Evolutionary conservation across 92 coral and sea anemone species (phyloP), one percentile per base, ranked within the genome.

Genomic region (Palythoa grandiflora): DNA sequence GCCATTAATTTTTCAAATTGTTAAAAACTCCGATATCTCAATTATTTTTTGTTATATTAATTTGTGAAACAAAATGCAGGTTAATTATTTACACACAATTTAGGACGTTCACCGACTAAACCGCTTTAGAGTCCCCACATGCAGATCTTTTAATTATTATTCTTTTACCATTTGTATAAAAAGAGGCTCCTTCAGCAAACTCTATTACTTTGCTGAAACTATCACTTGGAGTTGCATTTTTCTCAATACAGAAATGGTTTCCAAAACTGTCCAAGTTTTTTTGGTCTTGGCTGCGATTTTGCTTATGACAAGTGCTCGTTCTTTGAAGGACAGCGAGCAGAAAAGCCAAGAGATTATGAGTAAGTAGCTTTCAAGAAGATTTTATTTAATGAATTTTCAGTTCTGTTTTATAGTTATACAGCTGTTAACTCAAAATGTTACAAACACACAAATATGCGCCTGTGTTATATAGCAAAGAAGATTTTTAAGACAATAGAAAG

Each of bases 1-100:
- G 2, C 70, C 28, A 17, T 63, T 63, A 63, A 4, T 16, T 63
- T 19, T 7, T 8, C 36, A 63, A 63, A 3, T 63, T 8, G 20
- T 63, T 7, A 63, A 63, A 63, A 63, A 0, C 4, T 63, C 35
- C 37, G 2, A 63, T 63, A 20, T 5, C 1, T 17, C n/a, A 63
- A 63, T 63, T 9, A 63, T 63, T 63, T 61, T 9, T 63, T 63
- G 70, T 63, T 63, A 17, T 17, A 17, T 63, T 35, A 63, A 63
- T 63, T 63, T 63, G 70, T 16, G 37, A 8, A 63, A 63, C 70
- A 63, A 59, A 63, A 63, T 35, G 28, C 70, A 63, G 28, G 8
- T 63, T 63, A 63, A 63, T 63, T 63, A 63, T 63, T 63, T 63
- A 63, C 70, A 16, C 70, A 63, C 37, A 63, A 59, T 63, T 17